These are phyloP conservation scores for Pseudonaja textilis DNA, from an alignment of 2,113 vertebrate species.

Conservation along the genomic window DNA sequence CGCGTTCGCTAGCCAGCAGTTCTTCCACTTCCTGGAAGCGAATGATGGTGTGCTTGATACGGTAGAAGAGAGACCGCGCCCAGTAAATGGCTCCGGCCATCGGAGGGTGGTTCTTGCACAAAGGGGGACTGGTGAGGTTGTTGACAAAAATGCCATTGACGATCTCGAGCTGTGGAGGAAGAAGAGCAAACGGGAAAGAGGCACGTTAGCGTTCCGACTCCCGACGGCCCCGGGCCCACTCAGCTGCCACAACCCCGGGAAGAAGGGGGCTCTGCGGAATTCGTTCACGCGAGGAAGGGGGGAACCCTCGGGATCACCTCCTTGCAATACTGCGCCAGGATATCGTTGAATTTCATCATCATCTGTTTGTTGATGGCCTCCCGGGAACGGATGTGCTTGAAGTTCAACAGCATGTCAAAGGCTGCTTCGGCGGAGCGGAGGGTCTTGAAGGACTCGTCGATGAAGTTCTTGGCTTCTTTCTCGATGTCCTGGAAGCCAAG, in stretches of 20 bases:
- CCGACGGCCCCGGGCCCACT: not conserved
- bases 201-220: not conserved
- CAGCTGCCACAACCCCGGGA: not conserved
- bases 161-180: conserved; percentile 74
- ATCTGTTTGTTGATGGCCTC: conserved; percentile 83
- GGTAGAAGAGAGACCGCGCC: conserved; percentile 77
- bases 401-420: conserved; percentile 88
- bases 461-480: conserved; percentile 82
- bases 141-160: conserved; percentile 76
- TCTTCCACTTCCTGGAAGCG: conserved; percentile 79
- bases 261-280: not conserved
- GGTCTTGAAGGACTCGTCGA: conserved; percentile 87
- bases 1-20: conserved; percentile 73
- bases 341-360: conserved; percentile 85
- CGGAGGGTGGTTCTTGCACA: conserved; percentile 81
- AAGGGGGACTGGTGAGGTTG: conserved; percentile 75
- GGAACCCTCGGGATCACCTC: conserved; percentile 75
- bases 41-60: conserved; percentile 79
- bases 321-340: conserved; percentile 85
- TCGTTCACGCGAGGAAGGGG: not conserved
- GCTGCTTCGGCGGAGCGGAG: conserved; percentile 87
- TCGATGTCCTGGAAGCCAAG: conserved; percentile 81
- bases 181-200: not conserved
- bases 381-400: conserved; percentile 80
- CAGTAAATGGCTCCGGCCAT: conserved; percentile 88